Evolutionary conservation across 2,797 vertebrate species (phyloP).

Genomic region (Triplophysa bombifrons): DNA sequence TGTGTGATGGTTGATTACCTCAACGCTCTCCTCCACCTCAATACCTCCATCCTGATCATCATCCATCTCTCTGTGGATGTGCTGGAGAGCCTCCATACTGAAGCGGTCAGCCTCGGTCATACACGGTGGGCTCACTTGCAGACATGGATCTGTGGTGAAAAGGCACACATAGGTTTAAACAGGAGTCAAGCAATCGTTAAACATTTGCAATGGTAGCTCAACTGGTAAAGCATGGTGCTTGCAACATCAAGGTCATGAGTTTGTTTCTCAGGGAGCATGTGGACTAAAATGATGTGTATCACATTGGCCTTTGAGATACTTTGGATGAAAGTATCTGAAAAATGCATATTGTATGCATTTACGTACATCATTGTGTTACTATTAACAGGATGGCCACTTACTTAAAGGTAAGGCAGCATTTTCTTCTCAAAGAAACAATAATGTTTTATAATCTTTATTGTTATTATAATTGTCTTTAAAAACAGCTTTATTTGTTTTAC

Average conservation of each 20-base stretch:
- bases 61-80: conserved; percentile 87
- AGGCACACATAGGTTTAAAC: conserved; percentile 8
- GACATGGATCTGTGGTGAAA: conserved; percentile 83
- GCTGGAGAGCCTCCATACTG: conserved; percentile 91
- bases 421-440: too few relatives aligned
- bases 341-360: not conserved
- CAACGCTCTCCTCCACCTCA: conserved; percentile 81
- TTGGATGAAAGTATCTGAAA: not conserved
- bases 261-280: not conserved
- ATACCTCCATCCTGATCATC: conserved; percentile 81
- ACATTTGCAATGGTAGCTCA: not conserved
- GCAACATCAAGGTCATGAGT: not conserved
- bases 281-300: not conserved
- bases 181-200: not conserved
- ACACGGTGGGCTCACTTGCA: conserved; percentile 85
- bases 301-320: not conserved
- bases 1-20: conserved; percentile 65
- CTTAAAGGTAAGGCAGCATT: too few relatives aligned
- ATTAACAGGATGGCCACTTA: too few relatives aligned
- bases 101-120: conserved; percentile 90
- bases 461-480: too few relatives aligned
- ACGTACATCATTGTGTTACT: too few relatives aligned
- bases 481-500: too few relatives aligned
- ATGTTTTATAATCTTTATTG: too few relatives aligned
- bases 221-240: not conserved